Evolutionary conservation across 1,140 invertebrate genomes (phyloP).

Genomic region (Eubasilissa regina): DNA sequence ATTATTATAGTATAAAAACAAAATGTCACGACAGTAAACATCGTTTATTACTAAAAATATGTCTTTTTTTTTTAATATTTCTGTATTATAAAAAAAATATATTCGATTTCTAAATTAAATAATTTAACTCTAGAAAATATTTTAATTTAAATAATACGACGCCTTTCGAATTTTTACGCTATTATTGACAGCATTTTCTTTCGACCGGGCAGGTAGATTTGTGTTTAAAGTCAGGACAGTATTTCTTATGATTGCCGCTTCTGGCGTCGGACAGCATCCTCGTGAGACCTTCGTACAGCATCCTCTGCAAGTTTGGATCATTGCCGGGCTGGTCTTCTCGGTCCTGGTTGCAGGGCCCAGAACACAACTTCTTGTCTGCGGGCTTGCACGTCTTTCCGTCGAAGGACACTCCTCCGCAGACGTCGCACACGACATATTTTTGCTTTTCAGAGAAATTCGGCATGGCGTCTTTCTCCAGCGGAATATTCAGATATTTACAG

Average conservation of each 20-base stretch:
- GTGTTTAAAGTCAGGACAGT: conserved; percentile 37
- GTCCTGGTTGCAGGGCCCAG: conserved; percentile 20
- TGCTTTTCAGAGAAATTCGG: conserved; percentile 6
- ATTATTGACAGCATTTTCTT: conserved; percentile 20
- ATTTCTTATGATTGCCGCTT: conserved; percentile 39
- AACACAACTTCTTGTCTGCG: neutral
- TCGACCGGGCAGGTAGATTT: conserved; percentile 26
- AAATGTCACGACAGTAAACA: too few relatives aligned
- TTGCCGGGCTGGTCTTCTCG: neutral
- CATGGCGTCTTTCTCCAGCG: conserved; percentile 12
- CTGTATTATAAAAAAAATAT: too few relatives aligned
- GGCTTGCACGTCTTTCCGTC: conserved; percentile 42
- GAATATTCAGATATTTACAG: conserved; percentile 37
- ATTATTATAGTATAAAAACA: too few relatives aligned
- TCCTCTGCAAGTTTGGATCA: conserved; percentile 22
- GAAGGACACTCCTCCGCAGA: conserved; percentile 41
- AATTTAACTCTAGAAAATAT: neutral
- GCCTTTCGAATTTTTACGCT: neutral
- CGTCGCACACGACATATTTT: conserved; percentile 34
- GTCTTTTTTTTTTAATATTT: too few relatives aligned
- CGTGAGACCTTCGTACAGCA: conserved; percentile 37
- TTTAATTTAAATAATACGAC: neutral
- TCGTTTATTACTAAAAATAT: too few relatives aligned
- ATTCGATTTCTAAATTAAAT: neutral
- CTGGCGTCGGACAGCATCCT: conserved; percentile 33